Base-by-base conservation (phyloP, 2,113 vertebrate species). In the Lagopus leucura region DNA sequence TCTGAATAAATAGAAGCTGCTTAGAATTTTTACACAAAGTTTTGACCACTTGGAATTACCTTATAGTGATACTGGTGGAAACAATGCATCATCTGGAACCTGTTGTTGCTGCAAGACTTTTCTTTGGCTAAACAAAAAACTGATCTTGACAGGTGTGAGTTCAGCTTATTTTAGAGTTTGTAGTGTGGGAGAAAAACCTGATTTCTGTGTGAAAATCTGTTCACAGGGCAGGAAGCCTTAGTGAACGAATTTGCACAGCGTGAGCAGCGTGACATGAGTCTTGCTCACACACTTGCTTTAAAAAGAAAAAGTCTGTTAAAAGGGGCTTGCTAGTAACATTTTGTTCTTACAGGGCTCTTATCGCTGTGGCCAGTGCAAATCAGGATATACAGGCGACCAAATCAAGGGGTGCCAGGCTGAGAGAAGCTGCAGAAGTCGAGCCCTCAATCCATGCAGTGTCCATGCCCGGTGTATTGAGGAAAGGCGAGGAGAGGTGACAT, bases 311-410 rank as follows among this genome's bases (percentile, higher is more conserved):
- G 7, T 61, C 38, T 28, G 4, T 82, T 94, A 34, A 89, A 80
- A 79, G 47, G 2, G 47, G 2, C n/a, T 78, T 24, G 4, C 11
- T 57, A 28, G 6, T 78, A 30, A 14, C 16, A 55, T 77, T 52
- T 70, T 90, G 30, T 82, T 71, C 19, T 70, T 63, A 24, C 94
- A 99, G 99, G 99, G 99, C 13, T 99, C 99, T 43, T 99, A 98
- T 92, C 98, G 86, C 79, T 99, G 99, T 78, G 99, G 99, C 32
- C 97, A 98, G 36, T 99, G 99, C 93, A 98, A 98, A 94, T 47
- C 97, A 43, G 99, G 99, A 21, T 99, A 98, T 86, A 97, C 89
- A 24, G 99, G 99, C 30, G 98, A 99, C 95, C 99, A 99, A 96
- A 78, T 57, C 13, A 97, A 92, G 24, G 99, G 99, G 15, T 99